Base-by-base conservation (phyloP, 2,113 vertebrate genomes). In the Actinemys pallida region DNA sequence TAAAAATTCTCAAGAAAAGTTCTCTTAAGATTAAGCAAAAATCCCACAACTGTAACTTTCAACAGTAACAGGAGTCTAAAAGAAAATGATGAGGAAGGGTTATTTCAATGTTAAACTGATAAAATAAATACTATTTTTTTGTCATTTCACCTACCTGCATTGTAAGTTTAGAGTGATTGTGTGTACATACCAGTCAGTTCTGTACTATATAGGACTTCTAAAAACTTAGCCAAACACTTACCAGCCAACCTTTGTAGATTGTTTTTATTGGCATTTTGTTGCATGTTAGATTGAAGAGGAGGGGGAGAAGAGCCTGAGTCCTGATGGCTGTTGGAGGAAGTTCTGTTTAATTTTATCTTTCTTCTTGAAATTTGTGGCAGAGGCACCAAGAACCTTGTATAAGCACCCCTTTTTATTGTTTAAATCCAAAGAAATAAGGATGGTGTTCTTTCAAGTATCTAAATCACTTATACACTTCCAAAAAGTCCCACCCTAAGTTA, bases 11-110 rank as follows among this genome's bases (percentile, higher is more conserved):
- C 57, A 85, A 83, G 80, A 93, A 90, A 4, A 47, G 35, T n/a
- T 90, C 57, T 91, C 92, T 65, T 65, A 76, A 91, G 54, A 90
- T 92, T 62, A 92, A 83, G 81, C 49, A 87, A 96, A 90, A 92
- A 83, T 90, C 2, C 5, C 8, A 45, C 49, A 92, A 10, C 27
- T 52, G 92, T 56, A 57, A 94, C 92, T 69, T 92, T 95, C 59
- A 76, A 22, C 42, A 59, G 76, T 56, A 88, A 2, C 11, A 10
- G 35, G 35, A 84, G 50, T 83, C 54, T 1, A 69, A 78, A 65
- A 52, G 72, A 92, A 20, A 86, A 35, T 45, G 42, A 53, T 24
- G 84, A 31, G 62, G 59, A 75, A 84, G 90, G 79, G 9, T 53
- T 86, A 59, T n/a, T 35, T 17, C 81, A 47, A 4, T 81, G 90